Percentiles rank a stretch among this genome's conserved stretches.
Conservation (phyloP, 2,888 invertebrate species). For the Apantesis nais region DNA sequence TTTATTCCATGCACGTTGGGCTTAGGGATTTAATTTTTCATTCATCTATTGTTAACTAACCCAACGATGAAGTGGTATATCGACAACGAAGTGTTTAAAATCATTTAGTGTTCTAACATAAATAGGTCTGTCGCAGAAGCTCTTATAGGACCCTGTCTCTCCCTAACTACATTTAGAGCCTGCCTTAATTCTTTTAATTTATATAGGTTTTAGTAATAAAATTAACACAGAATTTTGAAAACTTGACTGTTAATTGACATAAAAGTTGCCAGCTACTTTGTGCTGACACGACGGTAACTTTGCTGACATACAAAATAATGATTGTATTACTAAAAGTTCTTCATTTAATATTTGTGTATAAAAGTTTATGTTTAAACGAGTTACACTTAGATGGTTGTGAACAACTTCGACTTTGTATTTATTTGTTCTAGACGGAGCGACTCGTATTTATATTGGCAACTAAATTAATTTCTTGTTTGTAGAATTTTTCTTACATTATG, state of each 20-base stretch:
- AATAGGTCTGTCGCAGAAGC: neutral
- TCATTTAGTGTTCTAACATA: neutral
- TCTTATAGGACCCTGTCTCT: neutral
- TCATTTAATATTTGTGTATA: conserved; percentile 30
- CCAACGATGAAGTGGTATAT: no score
- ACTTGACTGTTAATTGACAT: conserved; percentile 43
- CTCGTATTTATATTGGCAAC: neutral
- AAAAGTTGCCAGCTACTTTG: conserved; percentile 34
- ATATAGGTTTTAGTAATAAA: neutral
- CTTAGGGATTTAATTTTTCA: neutral
- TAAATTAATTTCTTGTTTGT: neutral
- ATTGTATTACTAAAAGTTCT: conserved; percentile 38
- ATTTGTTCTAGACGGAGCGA: neutral
- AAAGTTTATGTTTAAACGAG: conserved; percentile 28
- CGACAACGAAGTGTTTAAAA: no score
- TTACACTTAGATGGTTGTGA: conserved; percentile 23
- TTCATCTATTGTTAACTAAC: neutral
- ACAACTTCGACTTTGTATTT: neutral
- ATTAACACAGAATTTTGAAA: conserved; percentile 26
- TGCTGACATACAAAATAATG: conserved; percentile 43
- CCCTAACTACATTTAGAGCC: neutral
- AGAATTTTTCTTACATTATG: neutral
- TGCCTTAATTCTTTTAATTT: neutral
- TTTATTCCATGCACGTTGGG: no score
- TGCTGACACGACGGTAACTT: conserved; percentile 39